Conservation (phyloP, 2,888 invertebrate species). For the Rhopalosiphum nymphaeae region DNA sequence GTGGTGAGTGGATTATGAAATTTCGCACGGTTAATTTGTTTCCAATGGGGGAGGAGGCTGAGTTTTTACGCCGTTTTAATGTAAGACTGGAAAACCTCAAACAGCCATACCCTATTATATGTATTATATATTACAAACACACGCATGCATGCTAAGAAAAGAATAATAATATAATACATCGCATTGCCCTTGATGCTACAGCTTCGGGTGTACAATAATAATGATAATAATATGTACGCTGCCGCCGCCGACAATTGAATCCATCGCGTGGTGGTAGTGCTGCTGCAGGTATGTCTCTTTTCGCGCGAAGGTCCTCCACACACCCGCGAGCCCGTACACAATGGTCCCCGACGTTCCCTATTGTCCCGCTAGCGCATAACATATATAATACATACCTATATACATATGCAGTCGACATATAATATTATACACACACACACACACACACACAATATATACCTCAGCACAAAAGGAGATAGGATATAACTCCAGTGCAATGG, state of each 20-base stretch:
- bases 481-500: conserved; percentile 23
- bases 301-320: conserved; percentile 29
- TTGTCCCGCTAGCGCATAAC: conserved; percentile 30
- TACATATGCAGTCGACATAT: conserved; percentile 28
- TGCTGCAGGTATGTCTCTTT: conserved; percentile 46
- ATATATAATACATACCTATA: conserved; percentile 4
- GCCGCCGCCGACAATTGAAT: conserved; percentile 54
- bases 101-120: neutral
- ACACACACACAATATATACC: neutral
- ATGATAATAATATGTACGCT: conserved; percentile 10
- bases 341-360: conserved; percentile 57
- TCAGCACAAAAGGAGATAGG: neutral
- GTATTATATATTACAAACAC: conserved; percentile 26
- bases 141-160: conserved; percentile 6
- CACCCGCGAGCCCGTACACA: conserved; percentile 11
- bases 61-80: conserved; percentile 54
- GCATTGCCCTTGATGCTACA: conserved; percentile 22
- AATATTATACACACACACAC: conserved; percentile 23
- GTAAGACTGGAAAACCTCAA: neutral
- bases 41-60: conserved; percentile 7
- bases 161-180: conserved; percentile 19
- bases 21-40: conserved; percentile 58
- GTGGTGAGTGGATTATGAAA: conserved; percentile 52
- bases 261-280: neutral
- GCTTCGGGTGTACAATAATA: conserved; percentile 19